Conservation (phyloP, 2,888 invertebrate genomes). For the Argynnis bischoffii region DNA sequence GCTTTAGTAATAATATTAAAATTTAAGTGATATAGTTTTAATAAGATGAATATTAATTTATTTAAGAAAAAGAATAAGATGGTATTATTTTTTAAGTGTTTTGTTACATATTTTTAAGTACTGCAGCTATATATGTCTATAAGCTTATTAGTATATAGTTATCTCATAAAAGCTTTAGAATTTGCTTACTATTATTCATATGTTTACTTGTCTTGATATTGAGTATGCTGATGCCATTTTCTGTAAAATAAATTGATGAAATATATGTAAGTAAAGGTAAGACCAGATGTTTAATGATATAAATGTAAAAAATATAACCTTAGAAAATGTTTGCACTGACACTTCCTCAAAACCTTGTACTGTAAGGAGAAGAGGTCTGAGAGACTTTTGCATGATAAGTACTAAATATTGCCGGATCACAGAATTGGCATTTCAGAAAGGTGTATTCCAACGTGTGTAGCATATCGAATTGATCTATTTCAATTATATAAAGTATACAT, state of each 20-base stretch:
- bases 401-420: slow-evolving; percentile 60
- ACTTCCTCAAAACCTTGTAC: slow-evolving; percentile 60
- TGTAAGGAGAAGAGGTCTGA: slow-evolving; percentile 55
- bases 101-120: too few relatives aligned
- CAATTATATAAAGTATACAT: not conserved
- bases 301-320: slow-evolving; percentile 43
- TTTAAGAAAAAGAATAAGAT: too few relatives aligned
- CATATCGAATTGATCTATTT: slow-evolving; percentile 52
- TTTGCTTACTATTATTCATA: not conserved
- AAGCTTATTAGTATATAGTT: not conserved
- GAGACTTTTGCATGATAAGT: slow-evolving; percentile 63
- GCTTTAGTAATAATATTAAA: too few relatives aligned
- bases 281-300: not conserved
- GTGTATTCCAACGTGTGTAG: slow-evolving; percentile 59
- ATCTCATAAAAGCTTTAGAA: not conserved
- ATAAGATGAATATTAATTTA: too few relatives aligned
- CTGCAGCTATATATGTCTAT: not conserved
- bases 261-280: not conserved
- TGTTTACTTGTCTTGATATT: slow-evolving; percentile 59
- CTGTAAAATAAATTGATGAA: slow-evolving; percentile 49
- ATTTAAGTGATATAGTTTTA: too few relatives aligned
- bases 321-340: slow-evolving; percentile 64
- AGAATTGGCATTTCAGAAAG: slow-evolving; percentile 62
- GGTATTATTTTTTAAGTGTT: too few relatives aligned
- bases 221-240: slow-evolving; percentile 62